A percentile compares a stretch with the other conserved stretches of the same genome.
Conservation (phyloP, 2,797 vertebrate genomes). For the Stomatorhinus walkeri region DNA sequence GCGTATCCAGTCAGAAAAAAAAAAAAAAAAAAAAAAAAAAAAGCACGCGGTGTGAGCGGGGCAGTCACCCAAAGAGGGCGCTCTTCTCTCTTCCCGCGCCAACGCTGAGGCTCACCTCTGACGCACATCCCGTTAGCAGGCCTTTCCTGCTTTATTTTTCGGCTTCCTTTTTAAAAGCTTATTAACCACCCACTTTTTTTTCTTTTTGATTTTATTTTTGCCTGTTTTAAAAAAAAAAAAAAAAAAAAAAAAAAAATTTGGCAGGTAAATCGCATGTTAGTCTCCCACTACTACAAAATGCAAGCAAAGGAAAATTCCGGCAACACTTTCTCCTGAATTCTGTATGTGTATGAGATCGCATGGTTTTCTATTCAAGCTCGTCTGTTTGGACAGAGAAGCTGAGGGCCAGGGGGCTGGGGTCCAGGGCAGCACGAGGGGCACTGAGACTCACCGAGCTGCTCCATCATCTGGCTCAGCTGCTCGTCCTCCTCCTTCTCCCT, state of each 20-base stretch:
- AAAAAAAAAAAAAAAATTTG: too few species aligned
- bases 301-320: not conserved
- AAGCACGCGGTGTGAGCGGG: not conserved
- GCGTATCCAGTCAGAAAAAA: not conserved
- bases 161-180: constrained; percentile 63
- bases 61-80: not conserved
- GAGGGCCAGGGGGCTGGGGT: not conserved
- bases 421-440: not conserved
- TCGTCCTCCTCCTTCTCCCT: constrained; percentile 91
- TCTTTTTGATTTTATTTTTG: constrained; percentile 56
- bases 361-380: not conserved
- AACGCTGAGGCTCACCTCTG: not conserved
- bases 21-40: not conserved
- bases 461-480: constrained; percentile 81
- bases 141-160: constrained; percentile 40
- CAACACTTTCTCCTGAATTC: not conserved
- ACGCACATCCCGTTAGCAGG: not conserved
- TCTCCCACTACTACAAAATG: not conserved
- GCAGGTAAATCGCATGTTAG: too few species aligned
- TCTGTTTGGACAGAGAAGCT: not conserved
- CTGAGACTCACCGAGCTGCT: constrained; percentile 65
- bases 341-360: not conserved
- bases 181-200: constrained; percentile 60
- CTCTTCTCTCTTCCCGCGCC: not conserved
- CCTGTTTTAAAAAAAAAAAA: constrained; percentile 38